phyloP scores from a whole-genome alignment of 2,113 vertebrate species.

The Sporophila hypoxantha region DNA sequence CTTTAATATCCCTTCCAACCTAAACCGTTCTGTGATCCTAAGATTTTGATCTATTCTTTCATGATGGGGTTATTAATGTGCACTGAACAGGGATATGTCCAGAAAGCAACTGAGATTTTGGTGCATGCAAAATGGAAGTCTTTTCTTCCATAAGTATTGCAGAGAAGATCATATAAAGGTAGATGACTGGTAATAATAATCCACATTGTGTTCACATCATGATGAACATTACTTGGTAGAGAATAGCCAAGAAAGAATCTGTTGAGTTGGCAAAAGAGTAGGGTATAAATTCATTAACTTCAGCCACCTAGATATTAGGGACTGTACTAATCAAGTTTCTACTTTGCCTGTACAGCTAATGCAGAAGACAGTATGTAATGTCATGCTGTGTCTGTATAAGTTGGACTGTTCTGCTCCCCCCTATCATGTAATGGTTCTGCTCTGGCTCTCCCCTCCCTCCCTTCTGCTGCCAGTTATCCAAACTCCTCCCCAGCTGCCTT shows the following conservation, averaged over 20 bases:
- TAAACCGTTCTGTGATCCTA: background rate
- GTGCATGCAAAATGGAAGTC: background rate
- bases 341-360: background rate
- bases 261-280: background rate
- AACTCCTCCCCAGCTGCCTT: too few species aligned
- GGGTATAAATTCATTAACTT: background rate
- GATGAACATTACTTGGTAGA: background rate
- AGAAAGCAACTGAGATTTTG: background rate
- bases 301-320: background rate
- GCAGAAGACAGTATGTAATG: background rate
- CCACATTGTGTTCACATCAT: background rate
- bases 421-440: too few species aligned
- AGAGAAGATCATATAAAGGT: background rate
- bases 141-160: background rate
- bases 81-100: background rate
- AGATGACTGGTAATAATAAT: background rate
- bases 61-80: background rate
- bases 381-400: too few species aligned
- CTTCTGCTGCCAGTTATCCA: too few species aligned
- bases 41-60: background rate
- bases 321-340: background rate
- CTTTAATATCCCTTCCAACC: background rate
- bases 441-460: too few species aligned
- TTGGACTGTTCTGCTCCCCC: too few species aligned
- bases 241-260: background rate